Percentiles rank a stretch among this genome's conserved stretches.
phyloP scores from a whole-genome alignment of 2,113 vertebrate species.

The Chauna torquata region DNA sequence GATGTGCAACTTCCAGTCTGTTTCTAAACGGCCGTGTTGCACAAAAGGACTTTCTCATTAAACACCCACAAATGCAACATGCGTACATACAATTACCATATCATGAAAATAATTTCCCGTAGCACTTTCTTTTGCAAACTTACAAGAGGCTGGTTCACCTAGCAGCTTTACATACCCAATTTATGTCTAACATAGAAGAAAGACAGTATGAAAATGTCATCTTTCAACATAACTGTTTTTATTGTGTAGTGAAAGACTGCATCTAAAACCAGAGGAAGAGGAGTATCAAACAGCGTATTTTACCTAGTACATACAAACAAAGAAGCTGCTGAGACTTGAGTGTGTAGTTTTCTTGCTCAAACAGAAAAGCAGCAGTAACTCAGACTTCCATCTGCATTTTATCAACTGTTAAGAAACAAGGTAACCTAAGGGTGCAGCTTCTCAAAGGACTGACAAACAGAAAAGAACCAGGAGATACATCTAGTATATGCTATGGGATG shows the following conservation, averaged over 20 bases:
- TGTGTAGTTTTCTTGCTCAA: neutral
- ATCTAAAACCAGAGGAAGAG: constrained; percentile 49
- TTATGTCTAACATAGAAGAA: accelerated
- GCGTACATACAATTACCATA: accelerated
- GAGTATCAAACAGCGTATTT: constrained; percentile 20
- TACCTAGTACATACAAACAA: neutral
- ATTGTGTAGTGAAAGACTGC: constrained; percentile 65
- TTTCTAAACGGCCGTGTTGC: neutral
- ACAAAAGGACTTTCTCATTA: neutral
- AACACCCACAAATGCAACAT: accelerated
- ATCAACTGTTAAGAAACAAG: constrained; percentile 26
- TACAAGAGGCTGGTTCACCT: accelerated
- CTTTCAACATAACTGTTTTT: constrained; percentile 70
- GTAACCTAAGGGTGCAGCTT: constrained; percentile 35
- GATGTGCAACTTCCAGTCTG: neutral
- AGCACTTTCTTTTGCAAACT: too few relatives aligned
- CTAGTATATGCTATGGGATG: neutral
- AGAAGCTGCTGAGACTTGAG: neutral
- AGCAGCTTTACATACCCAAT: neutral
- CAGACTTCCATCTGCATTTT: neutral
- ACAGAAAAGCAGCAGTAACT: neutral
- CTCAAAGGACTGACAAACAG: constrained; percentile 3
- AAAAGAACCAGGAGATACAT: neutral
- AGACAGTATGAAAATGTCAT: neutral
- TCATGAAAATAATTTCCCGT: neutral